Conservation (phyloP, 1,140 invertebrate genomes). For the Tetragnatha versicolor region DNA sequence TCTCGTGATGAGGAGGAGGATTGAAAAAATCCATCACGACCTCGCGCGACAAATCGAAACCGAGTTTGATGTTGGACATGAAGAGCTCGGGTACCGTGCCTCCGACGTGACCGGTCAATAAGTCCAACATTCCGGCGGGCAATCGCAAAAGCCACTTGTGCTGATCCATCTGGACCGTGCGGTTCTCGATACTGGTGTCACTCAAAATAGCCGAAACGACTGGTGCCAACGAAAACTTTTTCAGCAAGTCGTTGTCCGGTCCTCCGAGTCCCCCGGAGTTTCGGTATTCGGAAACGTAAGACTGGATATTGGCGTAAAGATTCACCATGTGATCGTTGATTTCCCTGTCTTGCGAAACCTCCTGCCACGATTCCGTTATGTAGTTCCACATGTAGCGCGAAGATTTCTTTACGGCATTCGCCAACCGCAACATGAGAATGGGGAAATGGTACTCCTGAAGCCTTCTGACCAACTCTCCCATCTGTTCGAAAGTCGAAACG, state of each 20-base stretch:
- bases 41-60: not conserved
- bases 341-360: not conserved
- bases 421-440: not conserved
- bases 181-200: constrained; percentile 2
- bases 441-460: constrained; percentile 29
- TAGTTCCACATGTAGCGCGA: not conserved
- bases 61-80: constrained; percentile 2
- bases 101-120: constrained; percentile 24
- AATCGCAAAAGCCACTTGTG: constrained; percentile 25
- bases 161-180: constrained; percentile 9
- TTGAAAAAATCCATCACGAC: not conserved
- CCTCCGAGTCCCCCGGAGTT: not conserved
- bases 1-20: no score
- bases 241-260: not conserved
- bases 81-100: constrained; percentile 19
- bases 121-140: not conserved
- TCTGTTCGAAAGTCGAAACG: not conserved
- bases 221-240: not conserved
- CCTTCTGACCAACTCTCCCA: not conserved
- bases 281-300: not conserved
- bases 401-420: not conserved
- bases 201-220: not conserved
- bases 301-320: not conserved
- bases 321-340: not conserved
- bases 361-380: constrained; percentile 21